Evolutionary conservation across 2,888 invertebrate genomes (phyloP).

Genomic region (Amiota mariae): DNA sequence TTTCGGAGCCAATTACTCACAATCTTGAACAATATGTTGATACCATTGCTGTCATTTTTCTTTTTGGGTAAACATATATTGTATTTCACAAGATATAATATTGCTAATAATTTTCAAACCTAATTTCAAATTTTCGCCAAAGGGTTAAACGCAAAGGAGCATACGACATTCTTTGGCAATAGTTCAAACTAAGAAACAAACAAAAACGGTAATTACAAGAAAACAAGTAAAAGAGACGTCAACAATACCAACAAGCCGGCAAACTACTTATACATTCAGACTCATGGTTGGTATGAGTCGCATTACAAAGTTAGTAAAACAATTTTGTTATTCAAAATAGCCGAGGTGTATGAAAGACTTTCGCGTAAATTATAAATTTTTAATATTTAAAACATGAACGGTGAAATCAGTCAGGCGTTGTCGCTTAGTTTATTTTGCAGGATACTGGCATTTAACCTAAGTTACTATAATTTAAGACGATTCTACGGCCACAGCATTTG

Average conservation of each 20-base stretch:
- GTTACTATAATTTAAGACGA: slow-evolving; percentile 71
- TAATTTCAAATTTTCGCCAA: slow-evolving; percentile 68
- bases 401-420: slow-evolving; percentile 29
- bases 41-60: slow-evolving; percentile 27
- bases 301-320: no score
- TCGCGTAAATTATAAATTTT: no score
- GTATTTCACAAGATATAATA: slow-evolving; percentile 63
- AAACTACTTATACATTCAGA: no score
- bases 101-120: slow-evolving; percentile 66
- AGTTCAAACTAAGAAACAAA: slow-evolving; percentile 57
- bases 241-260: no score
- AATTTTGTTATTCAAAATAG: no score
- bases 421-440: slow-evolving; percentile 65
- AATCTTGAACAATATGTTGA: slow-evolving; percentile 59
- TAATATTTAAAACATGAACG: neutral
- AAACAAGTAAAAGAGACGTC: slow-evolving; percentile 44
- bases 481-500: slow-evolving; percentile 63
- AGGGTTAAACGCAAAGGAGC: slow-evolving; percentile 46
- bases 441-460: slow-evolving; percentile 71
- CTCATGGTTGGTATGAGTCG: no score
- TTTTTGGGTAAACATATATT: slow-evolving; percentile 18
- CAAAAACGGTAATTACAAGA: slow-evolving; percentile 68
- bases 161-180: slow-evolving; percentile 52
- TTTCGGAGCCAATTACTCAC: slow-evolving; percentile 53
- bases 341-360: no score